Conservation (phyloP, 1,140 invertebrate genomes). For the Mylabris phalerata region DNA sequence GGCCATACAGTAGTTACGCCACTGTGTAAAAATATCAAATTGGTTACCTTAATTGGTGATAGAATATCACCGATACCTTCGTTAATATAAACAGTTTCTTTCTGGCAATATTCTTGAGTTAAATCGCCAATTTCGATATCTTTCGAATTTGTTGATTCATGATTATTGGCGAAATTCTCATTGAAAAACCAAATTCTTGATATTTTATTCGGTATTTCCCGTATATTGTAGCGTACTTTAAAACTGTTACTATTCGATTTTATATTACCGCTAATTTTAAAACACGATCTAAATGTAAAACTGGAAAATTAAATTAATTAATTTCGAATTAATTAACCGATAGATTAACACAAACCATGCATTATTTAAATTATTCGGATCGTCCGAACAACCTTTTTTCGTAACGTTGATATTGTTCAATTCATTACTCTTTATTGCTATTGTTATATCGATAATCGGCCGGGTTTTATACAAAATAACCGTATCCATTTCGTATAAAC, state of each 20-base stretch:
- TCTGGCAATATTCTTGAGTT: slow-evolving; percentile 51
- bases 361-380: slow-evolving; percentile 53
- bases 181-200: slow-evolving; percentile 71
- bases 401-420: slow-evolving; percentile 75
- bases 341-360: slow-evolving; percentile 56
- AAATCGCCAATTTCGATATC: slow-evolving; percentile 13
- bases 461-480: slow-evolving; percentile 68
- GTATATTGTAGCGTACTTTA: slow-evolving; percentile 26
- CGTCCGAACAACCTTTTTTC: slow-evolving; percentile 59
- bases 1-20: not conserved
- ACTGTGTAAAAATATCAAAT: not conserved
- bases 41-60: slow-evolving; percentile 62
- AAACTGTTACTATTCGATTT: slow-evolving; percentile 14
- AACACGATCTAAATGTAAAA: slow-evolving; percentile 84
- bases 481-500: slow-evolving; percentile 75
- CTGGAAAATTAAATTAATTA: slow-evolving; percentile 41
- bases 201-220: slow-evolving; percentile 43
- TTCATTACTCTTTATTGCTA: slow-evolving; percentile 49
- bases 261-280: slow-evolving; percentile 54
- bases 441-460: slow-evolving; percentile 81
- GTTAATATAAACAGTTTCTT: slow-evolving; percentile 73
- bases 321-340: slow-evolving; percentile 4
- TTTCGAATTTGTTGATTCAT: slow-evolving; percentile 9
- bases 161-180: slow-evolving; percentile 24
- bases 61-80: slow-evolving; percentile 79